These are phyloP conservation scores for Ichneumon xanthorius DNA, from an alignment of 2,888 invertebrate genomes.

Conservation along the genomic window DNA sequence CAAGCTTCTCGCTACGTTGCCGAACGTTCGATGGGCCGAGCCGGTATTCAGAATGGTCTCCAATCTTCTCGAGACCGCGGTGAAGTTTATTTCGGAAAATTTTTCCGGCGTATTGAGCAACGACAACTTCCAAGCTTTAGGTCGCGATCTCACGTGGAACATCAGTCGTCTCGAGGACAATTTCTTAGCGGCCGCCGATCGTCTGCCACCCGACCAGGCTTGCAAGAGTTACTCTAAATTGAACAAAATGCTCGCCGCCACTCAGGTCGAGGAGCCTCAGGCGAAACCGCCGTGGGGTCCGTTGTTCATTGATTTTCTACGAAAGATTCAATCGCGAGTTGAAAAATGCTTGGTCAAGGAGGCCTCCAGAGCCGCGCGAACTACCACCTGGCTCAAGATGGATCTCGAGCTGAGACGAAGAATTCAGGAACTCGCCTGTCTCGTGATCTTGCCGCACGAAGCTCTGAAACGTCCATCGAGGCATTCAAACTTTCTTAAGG, in stretches of 20 bases:
- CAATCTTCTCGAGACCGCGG: constrained; percentile 92
- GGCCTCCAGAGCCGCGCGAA: constrained; percentile 88
- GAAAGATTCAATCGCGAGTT: constrained; percentile 88
- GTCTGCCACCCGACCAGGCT: constrained; percentile 92
- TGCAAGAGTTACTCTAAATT: constrained; percentile 90
- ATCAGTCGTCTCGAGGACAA: constrained; percentile 92
- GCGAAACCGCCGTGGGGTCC: constrained; percentile 86
- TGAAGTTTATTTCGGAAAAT: constrained; percentile 92
- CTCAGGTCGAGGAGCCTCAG: constrained; percentile 81
- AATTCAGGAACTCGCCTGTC: constrained; percentile 88
- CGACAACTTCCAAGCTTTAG: constrained; percentile 88
- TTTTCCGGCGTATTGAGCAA: constrained; percentile 91
- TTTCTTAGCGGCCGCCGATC: constrained; percentile 91
- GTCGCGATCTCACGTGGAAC: constrained; percentile 90
- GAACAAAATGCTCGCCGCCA: constrained; percentile 80
- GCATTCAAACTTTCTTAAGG: constrained; percentile 82
- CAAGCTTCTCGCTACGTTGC: constrained; percentile 91
- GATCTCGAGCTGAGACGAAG: constrained; percentile 88
- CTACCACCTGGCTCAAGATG: constrained; percentile 89
- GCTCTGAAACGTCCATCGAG: constrained; percentile 81
- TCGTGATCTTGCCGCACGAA: constrained; percentile 85
- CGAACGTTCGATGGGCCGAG: constrained; percentile 94
- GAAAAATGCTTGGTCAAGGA: constrained; percentile 91
- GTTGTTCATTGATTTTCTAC: constrained; percentile 87
- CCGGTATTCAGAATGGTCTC: constrained; percentile 91